These are phyloP conservation scores for Pteromalus puparum DNA, from an alignment of 1,140 invertebrate genomes.

Conservation along the genomic window DNA sequence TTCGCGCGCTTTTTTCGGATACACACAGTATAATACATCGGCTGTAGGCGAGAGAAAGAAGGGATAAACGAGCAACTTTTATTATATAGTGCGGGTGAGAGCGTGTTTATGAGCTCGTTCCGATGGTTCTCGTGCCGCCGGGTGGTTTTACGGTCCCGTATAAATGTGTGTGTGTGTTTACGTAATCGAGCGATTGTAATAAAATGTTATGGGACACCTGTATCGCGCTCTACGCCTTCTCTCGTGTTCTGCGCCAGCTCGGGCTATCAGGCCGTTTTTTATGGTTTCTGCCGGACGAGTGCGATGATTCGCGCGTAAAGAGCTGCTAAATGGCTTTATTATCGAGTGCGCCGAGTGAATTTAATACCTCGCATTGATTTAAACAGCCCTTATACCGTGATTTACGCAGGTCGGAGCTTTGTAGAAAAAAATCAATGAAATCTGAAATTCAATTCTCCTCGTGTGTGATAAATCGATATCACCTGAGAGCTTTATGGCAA, in stretches of 20 bases:
- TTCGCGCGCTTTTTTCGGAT: not conserved
- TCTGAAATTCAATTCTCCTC: slow-evolving; percentile 12
- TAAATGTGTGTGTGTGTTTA: not conserved
- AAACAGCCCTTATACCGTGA: too few species aligned
- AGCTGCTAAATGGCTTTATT: slow-evolving; percentile 20
- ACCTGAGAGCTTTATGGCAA: not conserved
- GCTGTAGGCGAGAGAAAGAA: not conserved
- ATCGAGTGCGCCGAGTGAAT: not conserved
- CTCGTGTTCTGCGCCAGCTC: not conserved
- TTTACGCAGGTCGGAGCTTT: too few species aligned
- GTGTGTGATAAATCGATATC: slow-evolving; percentile 29
- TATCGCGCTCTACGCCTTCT: slow-evolving; percentile 4
- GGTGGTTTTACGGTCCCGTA: not conserved
- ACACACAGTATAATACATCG: too few species aligned
- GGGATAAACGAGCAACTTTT: not conserved
- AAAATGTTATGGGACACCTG: slow-evolving; percentile 52
- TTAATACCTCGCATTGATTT: not conserved
- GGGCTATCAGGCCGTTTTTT: not conserved
- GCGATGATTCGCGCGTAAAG: not conserved
- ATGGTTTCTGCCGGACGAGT: not conserved
- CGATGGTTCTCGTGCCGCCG: not conserved
- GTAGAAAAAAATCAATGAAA: too few species aligned
- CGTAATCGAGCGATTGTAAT: slow-evolving; percentile 45
- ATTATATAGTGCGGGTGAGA: not conserved
- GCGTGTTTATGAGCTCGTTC: slow-evolving; percentile 21